Evolutionary conservation across 2,888 invertebrate species (phyloP), one percentile per base, ranked within the genome.

Genomic region (Ichneumoninae sp.): DNA sequence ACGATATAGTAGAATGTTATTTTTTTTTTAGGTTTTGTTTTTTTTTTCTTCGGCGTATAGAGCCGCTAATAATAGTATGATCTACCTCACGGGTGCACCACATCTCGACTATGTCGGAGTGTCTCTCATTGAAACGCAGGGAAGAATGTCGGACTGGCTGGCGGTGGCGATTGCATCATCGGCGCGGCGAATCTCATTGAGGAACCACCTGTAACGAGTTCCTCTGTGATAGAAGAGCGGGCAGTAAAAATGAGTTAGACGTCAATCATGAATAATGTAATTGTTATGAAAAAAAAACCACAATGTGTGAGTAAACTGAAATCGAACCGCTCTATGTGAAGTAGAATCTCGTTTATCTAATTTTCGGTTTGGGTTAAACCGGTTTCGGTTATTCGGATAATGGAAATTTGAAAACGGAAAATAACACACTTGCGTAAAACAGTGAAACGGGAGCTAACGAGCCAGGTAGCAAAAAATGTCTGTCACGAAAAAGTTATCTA

Each of bases 121-220:
- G 60, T 86, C 87, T 86, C 87, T 93, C 91, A 93, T 89, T 92
- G 92, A 90, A 93, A 93, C 88, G 92, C 92, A 63, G 93, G 91
- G 81, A 93, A 93, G 87, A 92, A 93, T 88, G 92, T 89, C 87
- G 92, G 87, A 86, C 91, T 92, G 6, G 90, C 79, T 86, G 91
- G 91, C 65, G 91, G 89, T 70, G 91, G 91, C 22, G 88, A 88
- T 87, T 90, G 90, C 87, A 88, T 85, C 81, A 89, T 88, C 60
- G 92, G 89, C 50, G 90, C 85, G 57, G 90, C 78, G 57, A 91
- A 90, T 82, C 90, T 91, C 89, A 91, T 89, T 60, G 89, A 85
- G 81, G 91, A 78, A 66, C 89, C 79, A 83, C 88, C 89, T 91
- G 87, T 68, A 90, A 88, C 78, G 66, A 84, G 73, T 83, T 83